phyloP scores from a whole-genome alignment of 2,888 invertebrate genomes.

The Antheraea yamamai region DNA sequence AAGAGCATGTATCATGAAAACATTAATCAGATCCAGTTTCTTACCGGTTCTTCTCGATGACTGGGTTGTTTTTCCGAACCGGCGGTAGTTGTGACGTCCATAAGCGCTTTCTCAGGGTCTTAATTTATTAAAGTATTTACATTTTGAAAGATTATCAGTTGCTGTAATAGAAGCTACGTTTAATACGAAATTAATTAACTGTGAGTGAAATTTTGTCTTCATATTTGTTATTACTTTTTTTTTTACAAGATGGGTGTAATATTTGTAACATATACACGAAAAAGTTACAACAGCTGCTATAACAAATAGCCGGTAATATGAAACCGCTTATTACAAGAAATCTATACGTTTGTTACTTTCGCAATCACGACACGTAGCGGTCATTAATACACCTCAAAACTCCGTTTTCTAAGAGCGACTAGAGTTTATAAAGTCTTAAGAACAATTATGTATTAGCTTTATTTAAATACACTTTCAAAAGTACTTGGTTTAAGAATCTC shows the following conservation, averaged over 20 bases:
- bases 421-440: conserved; percentile 2
- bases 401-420: conserved; percentile 34
- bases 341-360: conserved; percentile 57
- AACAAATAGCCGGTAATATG: conserved; percentile 54
- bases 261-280: conserved; percentile 30
- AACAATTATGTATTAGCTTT: background rate
- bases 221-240: background rate
- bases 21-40: no score
- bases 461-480: background rate
- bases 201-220: background rate
- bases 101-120: no score
- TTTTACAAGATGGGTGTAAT: background rate
- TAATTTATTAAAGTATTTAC: no score
- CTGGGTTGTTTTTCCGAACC: no score
- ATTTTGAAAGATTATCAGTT: no score
- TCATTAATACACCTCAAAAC: conserved; percentile 58
- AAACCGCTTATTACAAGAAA: conserved; percentile 61
- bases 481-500: background rate
- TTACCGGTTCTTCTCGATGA: no score
- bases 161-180: no score
- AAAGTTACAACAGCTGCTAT: conserved; percentile 45
- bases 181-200: no score
- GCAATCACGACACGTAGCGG: conserved; percentile 52
- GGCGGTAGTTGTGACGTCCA: no score
- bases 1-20: no score